Base-by-base conservation (phyloP, 2,888 invertebrate genomes). In the Tenthredo mesomela region DNA sequence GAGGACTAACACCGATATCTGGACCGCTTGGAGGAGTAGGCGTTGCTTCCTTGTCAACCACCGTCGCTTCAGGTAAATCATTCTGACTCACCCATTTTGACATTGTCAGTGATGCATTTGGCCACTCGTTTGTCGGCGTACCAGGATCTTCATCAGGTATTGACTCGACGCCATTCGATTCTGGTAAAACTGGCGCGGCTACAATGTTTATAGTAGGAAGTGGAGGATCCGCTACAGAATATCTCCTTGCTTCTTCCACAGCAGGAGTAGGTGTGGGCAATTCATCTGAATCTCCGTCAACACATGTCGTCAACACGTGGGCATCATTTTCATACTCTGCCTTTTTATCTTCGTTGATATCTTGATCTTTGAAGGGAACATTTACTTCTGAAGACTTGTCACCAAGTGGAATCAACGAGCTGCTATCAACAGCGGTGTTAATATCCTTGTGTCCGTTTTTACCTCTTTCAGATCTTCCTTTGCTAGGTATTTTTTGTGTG, bases 11-110 rank as follows among this genome's bases (percentile, higher is more conserved):
- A 21, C 70, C 67, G 18, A 82, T 21, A 4, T 82, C 82, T 33
- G 70, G 65, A 67, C 67, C 82, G 65, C 87, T 88, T 3, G 89
- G 86, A 0, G 88, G 85, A 0, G 87, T 83, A 12, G 90, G 88
- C 21, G 87, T 87, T 4, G 85, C 82, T 37, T 91, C 89, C 25
- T 88, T 89, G 25, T 90, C 91, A 1, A 86, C 85, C 6, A 89
- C 89, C 25, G 89, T 89, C 2, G 91, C 84, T 18, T 89, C 90
- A 2, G 91, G 88, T 4, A 92, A 86, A 80, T 93, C 92, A 9
- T 89, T 89, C 9, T 88, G 89, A 18, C 91, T 91, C 40, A 86
- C 86, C 92, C 93, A 93, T 83, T 91, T 92, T 21, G 90, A 88
- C 4, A 50, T 43, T 1, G 86, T 67, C 5, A 87, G 12, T 12